phyloP scores from a whole-genome alignment of 1,140 invertebrate species.

The Ericerus pela region DNA sequence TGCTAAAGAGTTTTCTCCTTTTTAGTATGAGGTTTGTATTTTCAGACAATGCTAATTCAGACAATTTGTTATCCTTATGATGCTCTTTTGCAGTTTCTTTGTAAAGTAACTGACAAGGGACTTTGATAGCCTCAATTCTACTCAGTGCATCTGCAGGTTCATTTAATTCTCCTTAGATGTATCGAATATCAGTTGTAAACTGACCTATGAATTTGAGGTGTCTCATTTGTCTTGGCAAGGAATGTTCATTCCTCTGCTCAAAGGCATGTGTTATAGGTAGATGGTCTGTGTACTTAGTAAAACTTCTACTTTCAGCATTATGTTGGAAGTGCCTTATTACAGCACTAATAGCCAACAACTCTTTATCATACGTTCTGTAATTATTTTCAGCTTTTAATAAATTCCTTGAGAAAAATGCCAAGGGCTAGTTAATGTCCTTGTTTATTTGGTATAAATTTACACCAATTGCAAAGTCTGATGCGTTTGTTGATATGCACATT shows the following conservation, averaged over 20 bases:
- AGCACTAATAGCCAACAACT: constrained; percentile 22
- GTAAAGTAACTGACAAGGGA: no score
- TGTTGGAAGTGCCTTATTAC: constrained; percentile 25
- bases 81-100: no score
- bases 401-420: constrained; percentile 21
- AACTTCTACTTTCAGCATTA: constrained; percentile 25
- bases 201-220: constrained; percentile 23
- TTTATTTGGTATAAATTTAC: no score
- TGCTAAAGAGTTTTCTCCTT: no score
- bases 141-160: not conserved
- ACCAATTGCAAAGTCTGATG: no score
- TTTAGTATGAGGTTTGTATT: no score
- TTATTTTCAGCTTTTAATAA: constrained; percentile 14
- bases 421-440: no score
- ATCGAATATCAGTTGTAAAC: constrained; percentile 19
- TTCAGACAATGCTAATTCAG: no score
- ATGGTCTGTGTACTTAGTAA: constrained; percentile 26
- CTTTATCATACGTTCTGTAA: constrained; percentile 20
- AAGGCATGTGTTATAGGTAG: constrained; percentile 25
- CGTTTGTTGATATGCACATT: no score
- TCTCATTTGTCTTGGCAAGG: constrained; percentile 19
- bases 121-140: not conserved
- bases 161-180: not conserved
- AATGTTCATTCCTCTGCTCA: constrained; percentile 15
- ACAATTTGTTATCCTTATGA: no score